These are phyloP conservation scores for Mus pahari DNA, from an alignment of 2,113 vertebrate genomes.

Conservation along the genomic window DNA sequence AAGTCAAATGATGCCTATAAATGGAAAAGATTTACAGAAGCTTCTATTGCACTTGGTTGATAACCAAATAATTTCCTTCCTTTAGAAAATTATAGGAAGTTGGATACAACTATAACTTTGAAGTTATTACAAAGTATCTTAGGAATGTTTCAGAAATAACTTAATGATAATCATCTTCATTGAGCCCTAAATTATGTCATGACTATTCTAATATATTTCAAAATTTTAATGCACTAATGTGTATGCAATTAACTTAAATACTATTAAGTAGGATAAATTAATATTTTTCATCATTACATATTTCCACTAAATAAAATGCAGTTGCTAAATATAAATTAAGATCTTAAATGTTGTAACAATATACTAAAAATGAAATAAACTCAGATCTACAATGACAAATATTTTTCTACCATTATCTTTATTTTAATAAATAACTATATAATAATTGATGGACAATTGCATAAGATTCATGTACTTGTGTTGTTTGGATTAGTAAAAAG, in stretches of 20 bases:
- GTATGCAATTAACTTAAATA: constrained; percentile 15
- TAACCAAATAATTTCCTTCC: constrained; percentile 74
- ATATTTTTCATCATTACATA: not conserved
- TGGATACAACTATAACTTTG: constrained; percentile 40
- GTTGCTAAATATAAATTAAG: not conserved
- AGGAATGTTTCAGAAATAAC: constrained; percentile 38
- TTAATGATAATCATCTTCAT: not conserved
- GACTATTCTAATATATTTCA: not conserved
- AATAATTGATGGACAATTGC: not conserved
- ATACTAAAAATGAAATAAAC: constrained; percentile 17
- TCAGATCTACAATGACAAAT: not conserved
- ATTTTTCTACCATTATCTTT: not conserved
- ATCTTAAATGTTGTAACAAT: not conserved
- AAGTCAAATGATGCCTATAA: constrained; percentile 34
- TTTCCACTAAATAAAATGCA: not conserved
- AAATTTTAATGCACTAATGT: not conserved
- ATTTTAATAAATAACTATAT: not conserved
- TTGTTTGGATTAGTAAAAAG: not conserved
- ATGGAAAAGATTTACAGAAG: constrained; percentile 70
- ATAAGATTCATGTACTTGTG: not conserved
- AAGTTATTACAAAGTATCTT: constrained; percentile 45
- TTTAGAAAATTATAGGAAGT: constrained; percentile 67
- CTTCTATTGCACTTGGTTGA: constrained; percentile 58
- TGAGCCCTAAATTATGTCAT: constrained; percentile 41
- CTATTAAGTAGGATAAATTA: not conserved